These are phyloP conservation scores for Drosophila willistoni DNA, from an alignment of 1,140 invertebrate genomes.

Conservation along the genomic window DNA sequence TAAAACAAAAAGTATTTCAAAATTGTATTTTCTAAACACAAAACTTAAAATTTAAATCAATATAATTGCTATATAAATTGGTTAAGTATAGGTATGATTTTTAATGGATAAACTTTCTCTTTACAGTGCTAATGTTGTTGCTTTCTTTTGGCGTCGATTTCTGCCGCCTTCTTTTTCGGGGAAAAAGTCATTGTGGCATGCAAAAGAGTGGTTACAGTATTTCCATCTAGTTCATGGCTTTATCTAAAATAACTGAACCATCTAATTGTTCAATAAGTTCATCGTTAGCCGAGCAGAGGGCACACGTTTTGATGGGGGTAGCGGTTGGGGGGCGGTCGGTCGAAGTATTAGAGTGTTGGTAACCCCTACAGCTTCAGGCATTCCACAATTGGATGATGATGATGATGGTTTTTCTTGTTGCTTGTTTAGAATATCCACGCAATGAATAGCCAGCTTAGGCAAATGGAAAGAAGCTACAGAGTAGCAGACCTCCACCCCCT, in stretches of 20 bases:
- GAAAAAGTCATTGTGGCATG: conserved; percentile 5
- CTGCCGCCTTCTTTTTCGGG: neutral
- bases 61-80: neutral
- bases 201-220: conserved; percentile 11
- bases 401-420: conserved; percentile 62
- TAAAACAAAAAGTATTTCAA: no score
- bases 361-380: conserved; percentile 15
- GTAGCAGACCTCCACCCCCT: neutral
- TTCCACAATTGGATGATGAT: conserved; percentile 40
- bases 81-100: neutral
- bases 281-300: conserved; percentile 43
- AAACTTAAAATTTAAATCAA: no score
- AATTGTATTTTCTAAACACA: no score
- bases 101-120: conserved; percentile 6
- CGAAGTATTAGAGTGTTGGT: conserved; percentile 9
- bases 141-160: neutral
- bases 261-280: conserved; percentile 73
- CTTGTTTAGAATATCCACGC: conserved; percentile 75
- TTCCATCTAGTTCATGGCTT: conserved; percentile 29
- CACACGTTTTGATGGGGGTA: neutral
- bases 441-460: conserved; percentile 80
- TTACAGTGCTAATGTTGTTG: neutral
- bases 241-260: conserved; percentile 70
- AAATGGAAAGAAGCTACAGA: conserved; percentile 54
- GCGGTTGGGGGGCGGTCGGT: conserved; percentile 2